Evolutionary conservation across 2,113 vertebrate species (phyloP).

Genomic region (Percopsis transmontana): DNA sequence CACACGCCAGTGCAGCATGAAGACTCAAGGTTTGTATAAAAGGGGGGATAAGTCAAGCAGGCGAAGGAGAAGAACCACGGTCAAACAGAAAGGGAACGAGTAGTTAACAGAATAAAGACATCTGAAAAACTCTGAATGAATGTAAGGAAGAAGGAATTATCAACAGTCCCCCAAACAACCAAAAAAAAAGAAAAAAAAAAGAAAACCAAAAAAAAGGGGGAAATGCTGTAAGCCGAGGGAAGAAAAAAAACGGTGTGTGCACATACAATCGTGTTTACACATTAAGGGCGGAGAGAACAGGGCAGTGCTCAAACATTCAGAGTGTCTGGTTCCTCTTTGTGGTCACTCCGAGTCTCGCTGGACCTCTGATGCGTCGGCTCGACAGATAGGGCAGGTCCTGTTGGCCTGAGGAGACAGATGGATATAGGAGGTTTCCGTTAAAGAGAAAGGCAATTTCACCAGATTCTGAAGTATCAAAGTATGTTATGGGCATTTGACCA

Average conservation of each 20-base stretch:
- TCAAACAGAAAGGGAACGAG: constrained; percentile 18
- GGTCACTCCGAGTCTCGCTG: constrained; percentile 98
- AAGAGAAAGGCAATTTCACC: not conserved
- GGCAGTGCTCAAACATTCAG: constrained; percentile 56
- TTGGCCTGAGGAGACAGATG: constrained; percentile 82
- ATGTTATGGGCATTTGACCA: no score
- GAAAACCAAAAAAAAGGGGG: constrained; percentile 32
- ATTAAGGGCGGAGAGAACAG: constrained; percentile 62
- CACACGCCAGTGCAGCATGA: constrained; percentile 14
- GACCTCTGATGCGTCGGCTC: constrained; percentile 96
- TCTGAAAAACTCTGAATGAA: constrained; percentile 6
- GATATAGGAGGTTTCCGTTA: not conserved
- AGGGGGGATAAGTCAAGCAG: constrained; percentile 11
- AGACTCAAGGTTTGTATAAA: not conserved
- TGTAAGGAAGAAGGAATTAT: not conserved
- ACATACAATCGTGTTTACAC: constrained; percentile 77
- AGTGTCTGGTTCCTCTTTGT: constrained; percentile 52
- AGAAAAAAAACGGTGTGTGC: constrained; percentile 53
- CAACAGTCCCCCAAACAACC: not conserved
- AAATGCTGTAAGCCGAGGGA: constrained; percentile 37
- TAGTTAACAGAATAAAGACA: constrained; percentile 11
- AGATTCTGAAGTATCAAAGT: not conserved
- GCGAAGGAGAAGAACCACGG: constrained; percentile 12
- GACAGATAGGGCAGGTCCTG: constrained; percentile 97
- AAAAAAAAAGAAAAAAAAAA: not conserved